These are phyloP conservation scores for Lytechinus variegatus DNA, from an alignment of 35 echinoderm and acorn worm genomes.

Conservation along the genomic window DNA sequence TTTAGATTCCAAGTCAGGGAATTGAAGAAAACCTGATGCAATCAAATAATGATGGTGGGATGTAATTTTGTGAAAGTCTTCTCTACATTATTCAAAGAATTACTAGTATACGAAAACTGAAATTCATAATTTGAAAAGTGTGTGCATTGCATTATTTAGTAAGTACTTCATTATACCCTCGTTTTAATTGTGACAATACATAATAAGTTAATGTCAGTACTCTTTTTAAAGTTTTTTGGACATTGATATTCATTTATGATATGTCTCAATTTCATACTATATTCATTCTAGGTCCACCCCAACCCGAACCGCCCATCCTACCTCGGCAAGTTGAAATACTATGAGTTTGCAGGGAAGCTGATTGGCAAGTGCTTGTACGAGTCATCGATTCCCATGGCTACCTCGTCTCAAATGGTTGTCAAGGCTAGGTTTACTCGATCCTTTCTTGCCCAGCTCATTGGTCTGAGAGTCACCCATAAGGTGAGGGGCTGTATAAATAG, in stretches of 20 bases:
- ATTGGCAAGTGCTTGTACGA: slow-evolving; percentile 98
- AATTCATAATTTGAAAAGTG: too few species aligned
- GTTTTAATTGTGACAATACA: too few species aligned
- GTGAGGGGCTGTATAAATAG: slow-evolving; percentile 55
- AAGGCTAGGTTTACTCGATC: slow-evolving; percentile 89
- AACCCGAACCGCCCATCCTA: slow-evolving; percentile 88
- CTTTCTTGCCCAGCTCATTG: slow-evolving; percentile 95
- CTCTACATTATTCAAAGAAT: too few species aligned
- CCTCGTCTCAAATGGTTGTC: slow-evolving; percentile 67
- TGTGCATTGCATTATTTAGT: too few species aligned
- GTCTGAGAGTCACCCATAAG: slow-evolving; percentile 91
- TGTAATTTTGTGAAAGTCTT: too few species aligned
- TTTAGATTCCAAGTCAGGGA: too few species aligned
- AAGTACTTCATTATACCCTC: too few species aligned
- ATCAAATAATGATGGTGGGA: too few species aligned
- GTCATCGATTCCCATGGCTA: slow-evolving; percentile 65
- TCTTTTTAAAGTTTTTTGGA: too few species aligned
- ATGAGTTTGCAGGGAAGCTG: slow-evolving; percentile 96
- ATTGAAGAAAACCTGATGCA: too few species aligned
- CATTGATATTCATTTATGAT: neutral
- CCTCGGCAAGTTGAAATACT: slow-evolving; percentile 88
- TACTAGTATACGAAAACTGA: too few species aligned
- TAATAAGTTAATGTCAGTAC: too few species aligned
- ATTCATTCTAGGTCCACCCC: slow-evolving; percentile 84
- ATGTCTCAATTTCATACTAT: neutral